Evolutionary conservation across 2,797 vertebrate species (phyloP), one percentile per base, ranked within the genome.

Genomic region (Cirrhinus mrigala): DNA sequence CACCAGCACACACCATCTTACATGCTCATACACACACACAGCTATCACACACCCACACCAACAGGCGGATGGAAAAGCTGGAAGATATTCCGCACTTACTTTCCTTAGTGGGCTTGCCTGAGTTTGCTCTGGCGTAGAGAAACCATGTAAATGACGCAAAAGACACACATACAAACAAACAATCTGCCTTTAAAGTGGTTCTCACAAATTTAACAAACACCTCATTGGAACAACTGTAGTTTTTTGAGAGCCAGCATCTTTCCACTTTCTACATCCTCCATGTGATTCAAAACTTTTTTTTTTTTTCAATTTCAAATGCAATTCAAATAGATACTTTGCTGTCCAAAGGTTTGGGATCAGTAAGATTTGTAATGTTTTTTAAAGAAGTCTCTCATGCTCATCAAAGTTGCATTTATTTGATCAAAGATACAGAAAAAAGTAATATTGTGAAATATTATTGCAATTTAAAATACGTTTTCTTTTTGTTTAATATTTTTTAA

Each of bases 61-160:
- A 92, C 90, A 91, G 64, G 84, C 81, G 10, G 37, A 74, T 84
- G 83, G 79, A 85, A 87, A 92, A 93, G 92, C 91, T 89, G 88
- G 90, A 93, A 92, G 92, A 92, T 94, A 91, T 92, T 91, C 93
- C 91, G 85, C 95, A 99, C 98, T 99, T 99, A 99, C 98, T 96
- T 99, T 99, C 97, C 97, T 97, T 96, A 96, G 97, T 95, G 97
- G 94, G 96, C 97, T 94, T 97, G 97, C 97, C 97, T 94, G 97
- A 98, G 97, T 96, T 96, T 98, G 98, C 95, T 99, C 98, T 99
- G 96, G 94, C 94, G 95, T 96, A 96, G 96, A 98, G 94, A 98
- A 96, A 97, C 92, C 94, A 94, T 91, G 93, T 93, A 92, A 95
- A 93, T 93, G 93, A 94, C 90, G 94, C 86, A 92, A 91, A 92